Conservation (phyloP, 2,888 invertebrate genomes). For the Lathronympha strigana region DNA sequence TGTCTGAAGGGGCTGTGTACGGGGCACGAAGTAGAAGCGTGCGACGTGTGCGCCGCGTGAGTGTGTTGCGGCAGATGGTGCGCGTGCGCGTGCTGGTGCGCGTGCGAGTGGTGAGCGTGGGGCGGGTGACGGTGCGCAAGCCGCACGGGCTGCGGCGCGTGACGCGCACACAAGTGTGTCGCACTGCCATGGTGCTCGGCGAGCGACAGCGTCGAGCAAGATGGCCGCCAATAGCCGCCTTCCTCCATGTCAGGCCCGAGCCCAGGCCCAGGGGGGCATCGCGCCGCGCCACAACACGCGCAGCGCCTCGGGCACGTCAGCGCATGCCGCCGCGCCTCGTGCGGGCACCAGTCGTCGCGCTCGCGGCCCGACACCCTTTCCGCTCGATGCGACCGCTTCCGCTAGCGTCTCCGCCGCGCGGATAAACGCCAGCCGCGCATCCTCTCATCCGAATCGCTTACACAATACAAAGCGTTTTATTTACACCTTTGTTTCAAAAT, state of each 20-base stretch:
- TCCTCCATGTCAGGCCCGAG: conserved; percentile 78
- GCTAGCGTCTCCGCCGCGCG: conserved; percentile 74
- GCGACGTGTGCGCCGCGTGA: conserved; percentile 74
- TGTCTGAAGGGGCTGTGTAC: conserved; percentile 91
- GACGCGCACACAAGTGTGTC: conserved; percentile 76
- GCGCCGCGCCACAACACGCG: conserved; percentile 83
- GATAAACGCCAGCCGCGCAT: conserved; percentile 71
- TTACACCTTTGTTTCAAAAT: conserved; percentile 45
- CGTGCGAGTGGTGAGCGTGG: conserved; percentile 62
- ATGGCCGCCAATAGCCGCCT: conserved; percentile 81
- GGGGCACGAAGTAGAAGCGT: conserved; percentile 85
- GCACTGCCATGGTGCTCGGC: conserved; percentile 80
- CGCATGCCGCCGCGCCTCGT: conserved; percentile 82
- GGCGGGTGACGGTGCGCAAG: conserved; percentile 73
- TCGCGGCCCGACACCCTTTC: conserved; percentile 83
- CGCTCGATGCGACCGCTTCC: conserved; percentile 61
- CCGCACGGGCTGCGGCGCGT: conserved; percentile 72
- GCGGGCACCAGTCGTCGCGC: conserved; percentile 82
- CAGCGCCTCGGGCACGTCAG: conserved; percentile 82
- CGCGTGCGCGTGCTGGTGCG: conserved; percentile 66
- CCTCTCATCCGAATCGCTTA: conserved; percentile 68
- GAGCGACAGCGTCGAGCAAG: conserved; percentile 80
- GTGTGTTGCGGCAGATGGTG: conserved; percentile 79
- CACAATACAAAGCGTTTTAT: conserved; percentile 50
- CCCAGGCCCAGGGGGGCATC: conserved; percentile 68